phyloP scores from a whole-genome alignment of 2,888 invertebrate species.

The Pyrochroa serraticornis region DNA sequence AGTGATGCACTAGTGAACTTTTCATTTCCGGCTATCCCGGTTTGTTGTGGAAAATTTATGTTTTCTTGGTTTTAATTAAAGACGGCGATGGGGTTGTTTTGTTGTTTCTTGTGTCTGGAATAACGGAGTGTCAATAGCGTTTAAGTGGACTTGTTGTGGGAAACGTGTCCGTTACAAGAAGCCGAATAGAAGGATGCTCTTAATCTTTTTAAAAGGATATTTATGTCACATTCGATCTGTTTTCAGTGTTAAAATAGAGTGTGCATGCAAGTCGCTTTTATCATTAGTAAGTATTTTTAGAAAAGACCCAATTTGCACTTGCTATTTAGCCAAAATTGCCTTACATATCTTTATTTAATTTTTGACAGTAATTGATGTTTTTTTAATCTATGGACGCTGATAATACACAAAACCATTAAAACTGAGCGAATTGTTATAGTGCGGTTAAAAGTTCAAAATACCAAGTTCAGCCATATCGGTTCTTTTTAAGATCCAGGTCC shows the following conservation, averaged over 20 bases:
- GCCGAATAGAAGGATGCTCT: constrained; percentile 9
- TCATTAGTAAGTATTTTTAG: no score
- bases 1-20: constrained; percentile 8
- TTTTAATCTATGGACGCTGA: no score
- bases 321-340: no score
- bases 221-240: constrained; percentile 8
- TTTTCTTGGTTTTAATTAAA: constrained; percentile 6
- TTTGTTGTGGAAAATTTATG: constrained; percentile 5
- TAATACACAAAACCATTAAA: no score
- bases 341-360: no score
- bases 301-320: no score
- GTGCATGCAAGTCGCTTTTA: no score
- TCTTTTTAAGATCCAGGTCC: no score
- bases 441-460: no score
- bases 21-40: constrained; percentile 12
- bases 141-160: constrained; percentile 3
- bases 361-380: no score
- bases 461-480: no score
- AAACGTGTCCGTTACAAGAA: constrained; percentile 15
- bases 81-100: neutral
- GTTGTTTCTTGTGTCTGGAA: constrained; percentile 1
- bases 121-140: constrained; percentile 16
- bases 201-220: constrained; percentile 16
- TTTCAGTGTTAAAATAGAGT: neutral
- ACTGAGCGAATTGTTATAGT: no score